Percentiles rank a stretch among this genome's conserved stretches.
These are phyloP conservation scores for Chironex yamaguchii DNA, from an alignment of 30 jellyfish, hydroid and myxozoan species.

Conservation along the genomic window DNA sequence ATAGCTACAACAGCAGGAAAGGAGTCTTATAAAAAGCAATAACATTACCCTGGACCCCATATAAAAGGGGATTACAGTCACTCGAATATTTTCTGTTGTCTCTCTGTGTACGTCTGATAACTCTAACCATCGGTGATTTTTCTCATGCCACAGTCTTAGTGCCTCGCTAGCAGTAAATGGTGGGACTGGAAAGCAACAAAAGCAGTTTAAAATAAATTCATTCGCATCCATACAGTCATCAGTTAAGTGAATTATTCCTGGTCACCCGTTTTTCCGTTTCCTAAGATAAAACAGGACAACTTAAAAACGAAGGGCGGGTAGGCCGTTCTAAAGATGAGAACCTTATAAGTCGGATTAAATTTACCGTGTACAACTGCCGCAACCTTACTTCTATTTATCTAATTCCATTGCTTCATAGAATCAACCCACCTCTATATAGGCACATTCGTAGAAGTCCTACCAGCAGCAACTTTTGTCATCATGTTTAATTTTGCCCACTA, in stretches of 20 bases:
- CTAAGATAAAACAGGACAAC: too few relatives aligned
- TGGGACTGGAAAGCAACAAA: constrained; percentile 67
- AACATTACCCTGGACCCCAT: constrained; percentile 97
- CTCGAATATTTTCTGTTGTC: constrained; percentile 93
- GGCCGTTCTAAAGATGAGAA: neutral
- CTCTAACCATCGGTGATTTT: constrained; percentile 94
- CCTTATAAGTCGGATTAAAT: neutral
- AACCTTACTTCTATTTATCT: neutral
- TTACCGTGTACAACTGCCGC: neutral
- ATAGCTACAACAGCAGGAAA: neutral
- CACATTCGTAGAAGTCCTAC: too few relatives aligned
- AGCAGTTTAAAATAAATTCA: neutral
- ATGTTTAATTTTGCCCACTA: too few relatives aligned
- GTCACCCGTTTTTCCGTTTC: too few relatives aligned
- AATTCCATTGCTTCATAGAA: too few relatives aligned
- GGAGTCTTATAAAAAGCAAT: neutral
- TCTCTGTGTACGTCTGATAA: constrained; percentile 96
- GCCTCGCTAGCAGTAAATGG: constrained; percentile 88
- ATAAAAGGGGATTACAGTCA: constrained; percentile 92
- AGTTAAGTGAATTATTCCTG: too few relatives aligned
- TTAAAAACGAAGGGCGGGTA: too few relatives aligned
- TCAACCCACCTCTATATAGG: too few relatives aligned
- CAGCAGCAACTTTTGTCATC: too few relatives aligned
- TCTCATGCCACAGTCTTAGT: constrained; percentile 95
- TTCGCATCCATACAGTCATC: too few relatives aligned